Base-by-base conservation (phyloP, 2,888 invertebrate genomes). In the Cordilura impudica region DNA sequence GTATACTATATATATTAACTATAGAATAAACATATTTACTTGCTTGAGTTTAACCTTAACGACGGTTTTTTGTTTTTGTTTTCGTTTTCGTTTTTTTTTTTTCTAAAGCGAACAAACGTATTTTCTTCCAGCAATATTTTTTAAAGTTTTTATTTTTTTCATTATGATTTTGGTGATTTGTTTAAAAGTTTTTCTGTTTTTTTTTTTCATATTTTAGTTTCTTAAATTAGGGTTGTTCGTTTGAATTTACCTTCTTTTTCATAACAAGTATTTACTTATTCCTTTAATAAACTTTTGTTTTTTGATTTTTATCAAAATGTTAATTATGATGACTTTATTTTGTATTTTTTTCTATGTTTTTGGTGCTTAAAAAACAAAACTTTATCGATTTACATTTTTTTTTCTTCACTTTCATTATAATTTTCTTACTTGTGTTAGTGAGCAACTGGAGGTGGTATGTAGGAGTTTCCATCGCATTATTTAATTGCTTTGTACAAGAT, bases 331-430 rank as follows among this genome's bases (percentile, higher is more conserved):
- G 63, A 77, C 69, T 77, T 70, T 69, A 73, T 76, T 76, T 67
- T 19, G 2, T 21, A 3, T 19, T 39, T 19, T 66, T 18, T 16
- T 49, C n/a, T 56, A 35, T 61, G 12, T 61, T 63, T 10, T 54
- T 54, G 14, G 7, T 29, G 39, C 14, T 12, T 12, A 54, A n/a
- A 8, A 43, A 60, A 21, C 67, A 56, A 76, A 75, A 75, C 61
- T 79, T 75, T 79, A 79, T 75, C 79, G 79, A 79, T 79, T 79
- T 75, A 79, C 70, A 66, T 79, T 75, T 74, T 58, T 35, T 29
- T 26, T 49, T 61, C 18, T 51, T 60, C 16, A 14, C 7, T 43
- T 19, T 60, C 14, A 21, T 14, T 8, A n/a, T 54, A 35, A 19
- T 5, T 12, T 53, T n/a, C 14, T 26, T 5, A 23, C 21, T 58